Evolutionary conservation across 2,113 vertebrate species (phyloP), one percentile per base, ranked within the genome.

Genomic region (Beaufortia kweichowensis): DNA sequence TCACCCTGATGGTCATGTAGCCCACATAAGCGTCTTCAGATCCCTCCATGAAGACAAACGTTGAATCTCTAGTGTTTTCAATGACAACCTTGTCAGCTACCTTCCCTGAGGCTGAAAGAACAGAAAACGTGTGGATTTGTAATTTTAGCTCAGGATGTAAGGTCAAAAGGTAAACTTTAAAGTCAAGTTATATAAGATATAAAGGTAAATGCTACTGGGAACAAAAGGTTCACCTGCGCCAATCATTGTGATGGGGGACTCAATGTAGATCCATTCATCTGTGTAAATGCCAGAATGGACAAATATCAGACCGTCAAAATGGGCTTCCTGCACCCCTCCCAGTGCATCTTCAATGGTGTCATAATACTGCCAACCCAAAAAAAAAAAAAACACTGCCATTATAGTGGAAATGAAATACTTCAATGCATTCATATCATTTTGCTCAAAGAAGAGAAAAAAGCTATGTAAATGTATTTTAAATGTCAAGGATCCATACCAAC

Each of bases 211-310:
- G 50, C 15, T 39, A 33, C 31, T 28, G n/a, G 17, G 31, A 24
- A 39, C 11, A 2, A 39, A 69, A 35, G 4, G 33, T 57, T 62
- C 92, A 98, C 97, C 97, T 90, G 97, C 97, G 84, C 97, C 97
- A 24, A 98, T 98, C 96, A 99, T 98, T 75, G 97, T 98, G 85
- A 99, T 98, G 41, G 97, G 97, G 39, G 97, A 98, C 89, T 99
- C 97, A 69, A 99, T 98, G 90, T 99, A 99, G 91, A 99, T 98
- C 97, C 97, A 99, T 87, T 99, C 97, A 82, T 99, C 97, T 69
- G 97, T 98, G 91, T 99, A 99, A 88, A 98, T 96, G 77, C 96
- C 96, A 89, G 97, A 96, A 89, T 99, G 97, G 87, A 99, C 97
- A 89, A 99, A 99, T 89, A 99, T 99, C 85, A 98, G 94, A 86